Evolutionary conservation across 2,888 invertebrate species (phyloP).

Genomic region (Clusia tigrina): DNA sequence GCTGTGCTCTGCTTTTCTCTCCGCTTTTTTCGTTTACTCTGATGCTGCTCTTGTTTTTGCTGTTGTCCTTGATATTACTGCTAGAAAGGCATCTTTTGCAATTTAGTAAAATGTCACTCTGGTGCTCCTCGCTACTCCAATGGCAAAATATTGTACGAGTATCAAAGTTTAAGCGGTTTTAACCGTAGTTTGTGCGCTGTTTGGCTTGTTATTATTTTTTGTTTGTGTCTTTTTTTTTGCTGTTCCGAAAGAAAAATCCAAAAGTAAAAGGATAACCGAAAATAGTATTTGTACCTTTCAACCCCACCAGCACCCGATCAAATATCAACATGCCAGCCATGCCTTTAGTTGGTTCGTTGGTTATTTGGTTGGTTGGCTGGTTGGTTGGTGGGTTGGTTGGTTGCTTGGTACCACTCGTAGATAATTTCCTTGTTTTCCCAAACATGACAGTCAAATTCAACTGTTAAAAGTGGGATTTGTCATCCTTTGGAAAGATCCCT

Average conservation of each 20-base stretch:
- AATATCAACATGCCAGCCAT: background rate
- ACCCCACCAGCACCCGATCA: no score
- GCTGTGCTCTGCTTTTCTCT: no score
- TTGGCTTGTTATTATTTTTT: background rate
- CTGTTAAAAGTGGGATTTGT: constrained; percentile 49
- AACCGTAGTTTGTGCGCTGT: background rate
- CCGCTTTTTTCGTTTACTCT: no score
- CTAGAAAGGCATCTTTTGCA: constrained; percentile 1
- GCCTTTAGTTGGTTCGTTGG: background rate
- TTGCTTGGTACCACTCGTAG: no score
- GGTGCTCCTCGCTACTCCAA: background rate
- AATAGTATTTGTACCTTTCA: no score
- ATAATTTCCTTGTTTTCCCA: background rate
- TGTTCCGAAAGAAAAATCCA: no score
- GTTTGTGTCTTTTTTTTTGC: background rate
- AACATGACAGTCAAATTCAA: constrained; percentile 49
- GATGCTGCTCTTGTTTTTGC: no score
- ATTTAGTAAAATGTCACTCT: constrained; percentile 6
- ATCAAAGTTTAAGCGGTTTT: background rate
- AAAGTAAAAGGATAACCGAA: no score
- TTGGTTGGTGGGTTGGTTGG: background rate
- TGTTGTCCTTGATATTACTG: no score
- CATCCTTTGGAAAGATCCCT: constrained; percentile 25
- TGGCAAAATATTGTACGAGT: background rate
- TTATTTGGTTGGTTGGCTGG: background rate